Evolutionary conservation across 2,888 invertebrate genomes (phyloP), one percentile per base, ranked within the genome.

Genomic region (Drosophila diplacantha): DNA sequence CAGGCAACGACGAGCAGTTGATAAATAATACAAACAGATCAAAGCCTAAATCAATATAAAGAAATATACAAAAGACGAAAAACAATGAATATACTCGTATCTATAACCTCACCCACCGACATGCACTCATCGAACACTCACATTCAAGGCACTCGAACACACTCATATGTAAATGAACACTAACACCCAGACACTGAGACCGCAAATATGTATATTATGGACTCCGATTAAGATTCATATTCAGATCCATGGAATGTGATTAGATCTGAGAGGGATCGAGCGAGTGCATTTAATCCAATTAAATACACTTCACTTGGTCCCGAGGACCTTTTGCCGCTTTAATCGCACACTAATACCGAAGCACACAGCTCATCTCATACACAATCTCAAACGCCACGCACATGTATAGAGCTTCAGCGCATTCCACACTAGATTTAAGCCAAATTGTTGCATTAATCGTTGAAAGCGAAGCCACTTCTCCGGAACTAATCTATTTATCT

Each of bases 31-130:
- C n/a, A 63, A 52, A 62, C 41, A 55, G 46, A 69, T 68, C 54
- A 70, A 68, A 47, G 37, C 55, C 37, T 70, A 60, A 79, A 69
- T 60, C 49, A 49, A 72, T 69, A 74, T 75, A 65, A 74, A 77
- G 62, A 72, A 81, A 82, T 81, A 77, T 61, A 73, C 49, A 64
- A 64, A 72, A 82, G 75, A 53, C 72, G 44, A 46, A 72, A 76
- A 74, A 46, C 58, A 54, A 76, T 69, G 66, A 63, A 53, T 72
- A 63, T 64, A 81, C 58, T 47, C 71, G 73, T 57, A 68, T 44
- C 44, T 49, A 70, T 39, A 71, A 54, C 46, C 46, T 52, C 47
- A 52, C 35, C 50, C 24, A 59, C 37, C n/a, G 37, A 61, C 62
- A 65, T 69, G 66, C 69, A 66, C 66, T 61, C 65, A 66, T 66